Evolutionary conservation across 2,113 vertebrate genomes (phyloP).

Genomic region (Tyrannus savana): DNA sequence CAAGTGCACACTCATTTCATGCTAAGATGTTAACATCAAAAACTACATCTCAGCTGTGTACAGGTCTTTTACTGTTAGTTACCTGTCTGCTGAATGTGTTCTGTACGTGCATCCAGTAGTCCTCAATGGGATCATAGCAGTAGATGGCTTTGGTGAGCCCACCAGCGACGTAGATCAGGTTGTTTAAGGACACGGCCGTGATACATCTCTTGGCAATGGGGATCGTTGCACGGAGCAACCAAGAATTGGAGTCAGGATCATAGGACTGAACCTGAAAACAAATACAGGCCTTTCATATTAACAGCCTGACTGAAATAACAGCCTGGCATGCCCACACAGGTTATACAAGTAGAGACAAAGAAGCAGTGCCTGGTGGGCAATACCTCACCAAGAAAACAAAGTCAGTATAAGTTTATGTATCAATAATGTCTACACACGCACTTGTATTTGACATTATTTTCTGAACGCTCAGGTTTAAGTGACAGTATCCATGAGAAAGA

Average conservation of each 20-base stretch:
- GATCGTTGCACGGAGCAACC: slow-evolving; percentile 94
- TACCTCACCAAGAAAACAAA: not conserved
- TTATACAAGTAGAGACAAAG: not conserved
- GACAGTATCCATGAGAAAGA: not conserved
- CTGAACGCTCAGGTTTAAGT: not conserved
- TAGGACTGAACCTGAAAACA: slow-evolving; percentile 93
- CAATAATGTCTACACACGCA: not conserved
- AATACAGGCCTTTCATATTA: not conserved
- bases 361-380: not conserved
- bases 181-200: slow-evolving; percentile 94
- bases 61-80: not conserved
- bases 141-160: slow-evolving; percentile 96
- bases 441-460: not conserved
- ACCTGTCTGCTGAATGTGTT: slow-evolving; percentile 97
- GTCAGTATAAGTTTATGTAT: not conserved
- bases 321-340: not conserved
- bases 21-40: not conserved
- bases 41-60: not conserved
- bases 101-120: slow-evolving; percentile 98
- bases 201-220: slow-evolving; percentile 98
- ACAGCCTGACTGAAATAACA: not conserved
- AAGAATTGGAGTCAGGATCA: slow-evolving; percentile 89
- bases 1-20: not conserved
- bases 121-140: slow-evolving; percentile 95
- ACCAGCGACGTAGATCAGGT: slow-evolving; percentile 94